These are phyloP conservation scores for Hylaeus anthracinus DNA, from an alignment of 1,140 invertebrate genomes.

Conservation along the genomic window DNA sequence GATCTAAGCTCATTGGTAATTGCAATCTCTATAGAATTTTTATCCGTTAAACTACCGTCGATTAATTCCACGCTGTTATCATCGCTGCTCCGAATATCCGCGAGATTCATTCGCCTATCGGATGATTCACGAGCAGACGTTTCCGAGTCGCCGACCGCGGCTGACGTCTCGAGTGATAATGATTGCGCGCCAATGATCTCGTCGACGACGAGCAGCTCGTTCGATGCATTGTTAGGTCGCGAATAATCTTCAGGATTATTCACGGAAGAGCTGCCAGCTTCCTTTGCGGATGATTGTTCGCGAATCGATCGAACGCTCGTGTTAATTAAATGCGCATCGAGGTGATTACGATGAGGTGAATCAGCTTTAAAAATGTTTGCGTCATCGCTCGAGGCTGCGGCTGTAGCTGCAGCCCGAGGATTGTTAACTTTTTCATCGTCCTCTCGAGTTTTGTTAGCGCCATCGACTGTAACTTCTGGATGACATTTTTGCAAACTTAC, in stretches of 20 bases:
- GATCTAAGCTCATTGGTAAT: not conserved
- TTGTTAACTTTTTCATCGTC: no score
- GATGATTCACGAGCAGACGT: conserved; percentile 30
- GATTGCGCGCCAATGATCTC: conserved; percentile 29
- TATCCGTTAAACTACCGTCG: conserved; percentile 13
- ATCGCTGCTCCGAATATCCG: not conserved
- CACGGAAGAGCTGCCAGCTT: conserved; percentile 25
- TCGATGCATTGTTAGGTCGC: conserved; percentile 24
- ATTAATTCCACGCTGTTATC: conserved; percentile 31
- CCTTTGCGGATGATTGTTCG: conserved; percentile 39
- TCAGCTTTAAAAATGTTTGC: conserved; percentile 5
- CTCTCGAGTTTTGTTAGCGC: not conserved
- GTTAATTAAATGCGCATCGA: not conserved
- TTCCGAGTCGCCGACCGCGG: not conserved
- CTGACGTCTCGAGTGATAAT: conserved; percentile 28
- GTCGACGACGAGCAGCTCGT: not conserved
- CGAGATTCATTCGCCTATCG: conserved; percentile 2
- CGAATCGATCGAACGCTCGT: not conserved
- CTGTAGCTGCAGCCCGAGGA: not conserved
- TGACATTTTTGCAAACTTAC: conserved; percentile 26
- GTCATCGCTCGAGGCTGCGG: not conserved
- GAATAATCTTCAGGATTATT: not conserved
- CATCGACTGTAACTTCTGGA: not conserved
- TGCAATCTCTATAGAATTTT: not conserved
- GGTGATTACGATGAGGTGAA: conserved; percentile 7